Percentiles rank a stretch among this genome's conserved stretches.
phyloP scores from a whole-genome alignment of 1,140 invertebrate genomes.

The Nasonia longicornis region DNA sequence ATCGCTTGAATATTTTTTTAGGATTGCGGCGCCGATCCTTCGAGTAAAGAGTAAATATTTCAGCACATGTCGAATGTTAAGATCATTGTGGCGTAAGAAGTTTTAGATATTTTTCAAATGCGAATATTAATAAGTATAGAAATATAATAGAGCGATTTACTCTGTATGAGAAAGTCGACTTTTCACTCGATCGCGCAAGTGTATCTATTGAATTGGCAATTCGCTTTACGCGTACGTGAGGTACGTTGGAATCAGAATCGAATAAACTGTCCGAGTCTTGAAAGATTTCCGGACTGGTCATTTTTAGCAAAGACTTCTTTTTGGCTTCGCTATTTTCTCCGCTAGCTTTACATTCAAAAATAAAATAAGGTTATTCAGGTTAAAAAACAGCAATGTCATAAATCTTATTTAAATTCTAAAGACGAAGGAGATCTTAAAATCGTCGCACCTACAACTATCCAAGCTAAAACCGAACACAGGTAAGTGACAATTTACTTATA shows the following conservation, averaged over 20 bases:
- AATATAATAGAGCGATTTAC: background rate
- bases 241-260: slow-evolving; percentile 29
- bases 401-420: background rate
- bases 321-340: background rate
- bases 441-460: background rate
- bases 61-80: background rate
- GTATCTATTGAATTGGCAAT: slow-evolving; percentile 10
- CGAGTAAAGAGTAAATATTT: background rate
- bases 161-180: background rate
- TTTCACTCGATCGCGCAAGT: slow-evolving; percentile 21
- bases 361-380: background rate
- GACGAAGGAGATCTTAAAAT: no score
- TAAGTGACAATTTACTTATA: no score
- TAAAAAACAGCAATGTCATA: background rate
- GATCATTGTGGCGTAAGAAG: no score
- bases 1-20: slow-evolving; percentile 4
- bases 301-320: background rate
- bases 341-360: background rate
- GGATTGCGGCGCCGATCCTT: background rate
- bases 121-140: background rate
- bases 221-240: slow-evolving; percentile 52
- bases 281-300: slow-evolving; percentile 29
- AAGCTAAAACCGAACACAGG: background rate
- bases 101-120: no score
- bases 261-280: slow-evolving; percentile 25